phyloP scores from a whole-genome alignment of 2,797 vertebrate species.

The Enteromius fasciolatus region DNA sequence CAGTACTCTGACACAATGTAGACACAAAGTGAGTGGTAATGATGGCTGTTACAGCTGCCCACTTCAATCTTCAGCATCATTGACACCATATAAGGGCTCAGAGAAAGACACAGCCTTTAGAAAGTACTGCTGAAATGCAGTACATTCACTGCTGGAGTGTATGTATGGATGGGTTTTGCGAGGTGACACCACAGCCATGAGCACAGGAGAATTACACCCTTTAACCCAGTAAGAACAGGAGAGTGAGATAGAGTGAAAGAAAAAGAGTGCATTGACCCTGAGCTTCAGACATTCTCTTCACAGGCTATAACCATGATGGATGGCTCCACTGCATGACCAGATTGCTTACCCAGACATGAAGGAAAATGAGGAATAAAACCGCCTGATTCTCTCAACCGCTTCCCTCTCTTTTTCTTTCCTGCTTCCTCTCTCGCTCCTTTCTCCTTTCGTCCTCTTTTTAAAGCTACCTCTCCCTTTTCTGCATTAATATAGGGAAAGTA shows the following conservation, averaged over 20 bases:
- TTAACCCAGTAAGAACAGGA: conserved; percentile 29
- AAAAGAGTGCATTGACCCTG: conserved; percentile 60
- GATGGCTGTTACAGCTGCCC: conserved; percentile 26
- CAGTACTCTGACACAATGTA: conserved; percentile 42
- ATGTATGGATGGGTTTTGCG: conserved; percentile 3
- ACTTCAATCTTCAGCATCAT: conserved; percentile 49
- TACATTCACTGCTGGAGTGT: background rate
- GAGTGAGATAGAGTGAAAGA: conserved; percentile 18
- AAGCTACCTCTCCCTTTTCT: conserved; percentile 32
- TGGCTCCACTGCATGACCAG: conserved; percentile 69
- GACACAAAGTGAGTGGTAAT: conserved; percentile 38
- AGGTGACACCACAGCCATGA: conserved; percentile 59
- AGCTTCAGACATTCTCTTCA: conserved; percentile 67
- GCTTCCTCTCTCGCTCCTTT: conserved; percentile 31
- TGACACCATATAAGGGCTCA: conserved; percentile 36
- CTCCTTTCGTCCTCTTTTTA: conserved; percentile 29
- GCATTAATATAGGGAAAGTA: conserved; percentile 43
- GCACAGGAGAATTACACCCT: conserved; percentile 62
- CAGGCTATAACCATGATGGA: conserved; percentile 75
- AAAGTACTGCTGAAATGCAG: conserved; percentile 3
- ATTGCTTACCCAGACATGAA: conserved; percentile 78
- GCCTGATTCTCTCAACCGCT: conserved; percentile 59
- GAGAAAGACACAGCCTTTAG: conserved; percentile 32
- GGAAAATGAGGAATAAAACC: conserved; percentile 72
- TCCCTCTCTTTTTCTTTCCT: conserved; percentile 42